Evolutionary conservation across 2,888 invertebrate species (phyloP), one percentile per base, ranked within the genome.

Genomic region (Lasioglossum pauxillum): DNA sequence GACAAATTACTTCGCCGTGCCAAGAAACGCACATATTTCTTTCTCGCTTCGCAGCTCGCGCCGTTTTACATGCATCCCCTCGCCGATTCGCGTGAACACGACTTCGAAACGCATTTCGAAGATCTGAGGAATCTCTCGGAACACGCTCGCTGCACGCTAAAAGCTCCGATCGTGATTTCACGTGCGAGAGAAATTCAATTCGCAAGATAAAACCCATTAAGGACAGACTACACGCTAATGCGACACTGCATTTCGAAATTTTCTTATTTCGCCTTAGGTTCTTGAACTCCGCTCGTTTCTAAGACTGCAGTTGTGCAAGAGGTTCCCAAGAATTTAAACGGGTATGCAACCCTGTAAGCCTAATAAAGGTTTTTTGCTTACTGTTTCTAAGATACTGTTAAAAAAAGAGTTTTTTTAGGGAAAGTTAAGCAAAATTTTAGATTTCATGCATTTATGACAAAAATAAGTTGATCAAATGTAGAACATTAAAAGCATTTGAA

Each of bases 1-100:
- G 87, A 87, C 86, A 87, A 86, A 87, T 87, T 86, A 83, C 84
- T 76, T 74, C 81, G 64, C 79, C 83, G 80, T 74, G 73, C 73
- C 76, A 27, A 19, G 73, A 83, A 78, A 64, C 78, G 57, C 75
- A 19, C 71, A 74, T 78, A 74, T 75, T 81, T 86, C 77, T 79
- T 80, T 67, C 60, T 23, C 60, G 31, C 4, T 67, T 27, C 49
- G 16, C 7, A 1, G 19, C n/a, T 57, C 41, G 10, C 44, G 79
- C 57, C 46, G 38, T 77, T 84, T 84, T 87, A 84, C 76, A 80
- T 75, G 60, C 80, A 35, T 41, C 72, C 69, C 75, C 57, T 27
- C 38, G 80, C 71, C 64, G 60, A 31, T 27, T 35, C 73, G 44
- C 49, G 69, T 19, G 69, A 73, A 60, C 73, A 72, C 38, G 75